phyloP scores from a whole-genome alignment of 2,888 invertebrate species.

The Xylophagus ater region DNA sequence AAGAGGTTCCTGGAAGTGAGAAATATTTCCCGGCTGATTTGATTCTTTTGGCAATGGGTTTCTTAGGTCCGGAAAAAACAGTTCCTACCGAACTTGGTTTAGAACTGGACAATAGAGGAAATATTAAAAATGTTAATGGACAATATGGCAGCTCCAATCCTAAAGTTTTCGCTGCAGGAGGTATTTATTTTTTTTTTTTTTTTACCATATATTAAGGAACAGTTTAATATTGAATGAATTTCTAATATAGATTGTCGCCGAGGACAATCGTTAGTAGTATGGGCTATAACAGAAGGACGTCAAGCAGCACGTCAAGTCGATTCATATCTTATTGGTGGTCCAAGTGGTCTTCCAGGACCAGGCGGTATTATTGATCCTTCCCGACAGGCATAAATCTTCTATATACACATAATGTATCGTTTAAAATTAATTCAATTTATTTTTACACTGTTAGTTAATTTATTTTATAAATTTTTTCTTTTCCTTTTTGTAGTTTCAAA shows the following conservation, averaged over 20 bases:
- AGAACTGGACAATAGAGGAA: conserved; percentile 82
- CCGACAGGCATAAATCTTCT: conserved; percentile 15
- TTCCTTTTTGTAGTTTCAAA: background rate
- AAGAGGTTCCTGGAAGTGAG: conserved; percentile 68
- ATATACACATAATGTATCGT: conserved; percentile 2
- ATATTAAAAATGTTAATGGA: conserved; percentile 69
- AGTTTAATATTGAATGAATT: too few relatives aligned
- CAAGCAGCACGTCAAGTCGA: conserved; percentile 94
- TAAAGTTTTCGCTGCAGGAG: conserved; percentile 92
- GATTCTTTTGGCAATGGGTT: conserved; percentile 96
- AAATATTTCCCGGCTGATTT: conserved; percentile 77
- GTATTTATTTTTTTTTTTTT: conserved; percentile 41
- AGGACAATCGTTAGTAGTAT: conserved; percentile 97
- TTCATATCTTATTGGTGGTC: conserved; percentile 58
- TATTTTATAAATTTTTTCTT: background rate
- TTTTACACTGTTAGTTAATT: too few relatives aligned
- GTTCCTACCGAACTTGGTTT: conserved; percentile 72
- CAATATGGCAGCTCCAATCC: conserved; percentile 69
- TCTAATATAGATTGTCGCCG: conserved; percentile 75
- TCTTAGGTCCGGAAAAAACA: conserved; percentile 87
- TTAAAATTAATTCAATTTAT: too few relatives aligned
- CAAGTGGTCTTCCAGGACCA: conserved; percentile 77
- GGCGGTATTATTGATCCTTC: conserved; percentile 66
- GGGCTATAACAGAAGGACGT: conserved; percentile 97
- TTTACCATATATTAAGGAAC: background rate